Evolutionary conservation across 2,888 invertebrate species (phyloP), one percentile per base, ranked within the genome.

Genomic region (Amphipyra berbera): DNA sequence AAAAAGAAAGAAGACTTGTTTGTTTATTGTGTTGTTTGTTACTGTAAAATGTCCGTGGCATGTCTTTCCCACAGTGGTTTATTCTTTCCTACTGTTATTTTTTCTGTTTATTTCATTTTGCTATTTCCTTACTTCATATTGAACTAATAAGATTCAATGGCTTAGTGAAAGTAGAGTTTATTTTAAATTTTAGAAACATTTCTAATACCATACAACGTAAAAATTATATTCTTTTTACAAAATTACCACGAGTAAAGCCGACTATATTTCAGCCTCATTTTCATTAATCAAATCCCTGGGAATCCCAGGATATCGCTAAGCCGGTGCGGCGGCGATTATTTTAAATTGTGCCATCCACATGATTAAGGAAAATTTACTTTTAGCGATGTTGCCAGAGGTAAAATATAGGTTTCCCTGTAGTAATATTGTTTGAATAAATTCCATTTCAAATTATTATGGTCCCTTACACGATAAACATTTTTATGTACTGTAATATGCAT

Each of bases 221-320:
- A 30, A 30, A 30, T 7, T 7, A 30, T 7, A 30, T 7, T 7
- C 30, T 30, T 30, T 30, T 30, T 6, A 7, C 30, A 30, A 30
- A 30, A 7, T 30, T 30, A 56, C 35, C 30, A n/a, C 8, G 33
- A 52, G 45, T 49, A 55, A 68, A 61, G 9, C 65, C 14, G 55
- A 52, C 55, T 65, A 72, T 75, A 73, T 74, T 70, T 81, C 68
- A 73, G 56, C 30, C 55, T 60, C 52, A 59, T 57, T 72, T 76
- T 76, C 73, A 81, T 82, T 78, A 73, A 72, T 62, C 68, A 71
- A 73, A 74, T 72, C 64, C 61, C 42, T 10, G 44, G 47, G 14
- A 60, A 47, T 55, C 59, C 53, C 66, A n/a, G 48, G 66, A 63
- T 50, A 53, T 30, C 41, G 45, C 61, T 71, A 76, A 72, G 59